A percentile compares a stretch with the other conserved stretches of the same genome.
These are phyloP conservation scores for Poeciliopsis prolifica DNA, from an alignment of 2,113 vertebrate species.

Conservation along the genomic window DNA sequence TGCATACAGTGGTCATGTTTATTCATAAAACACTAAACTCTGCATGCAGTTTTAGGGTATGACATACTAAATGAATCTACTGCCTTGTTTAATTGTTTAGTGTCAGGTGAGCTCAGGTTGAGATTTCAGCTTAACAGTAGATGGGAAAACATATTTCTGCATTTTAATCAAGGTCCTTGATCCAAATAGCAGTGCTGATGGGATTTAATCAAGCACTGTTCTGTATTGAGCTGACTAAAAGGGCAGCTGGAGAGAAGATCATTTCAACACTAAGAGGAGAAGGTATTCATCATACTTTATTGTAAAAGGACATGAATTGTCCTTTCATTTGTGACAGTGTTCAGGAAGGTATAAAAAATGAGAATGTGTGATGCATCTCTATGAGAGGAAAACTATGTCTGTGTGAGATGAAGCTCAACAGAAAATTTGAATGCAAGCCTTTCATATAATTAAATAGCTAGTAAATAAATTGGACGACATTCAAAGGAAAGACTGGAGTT, in stretches of 20 bases:
- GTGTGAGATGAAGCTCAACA: constrained; percentile 23
- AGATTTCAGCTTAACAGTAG: constrained; percentile 29
- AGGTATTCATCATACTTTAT: constrained; percentile 55
- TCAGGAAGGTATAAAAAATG: constrained; percentile 30
- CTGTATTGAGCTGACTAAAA: constrained; percentile 55
- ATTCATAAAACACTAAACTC: background rate
- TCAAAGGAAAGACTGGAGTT: background rate
- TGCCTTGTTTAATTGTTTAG: constrained; percentile 25
- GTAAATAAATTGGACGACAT: background rate
- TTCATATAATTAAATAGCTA: background rate
- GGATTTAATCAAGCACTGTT: constrained; percentile 67
- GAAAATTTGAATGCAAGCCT: constrained; percentile 44
- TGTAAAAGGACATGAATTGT: constrained; percentile 56
- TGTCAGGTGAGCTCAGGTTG: constrained; percentile 20
- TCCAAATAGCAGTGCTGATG: constrained; percentile 52
- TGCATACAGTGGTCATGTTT: background rate
- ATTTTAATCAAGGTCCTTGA: constrained; percentile 68
- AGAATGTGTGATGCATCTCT: constrained; percentile 23
- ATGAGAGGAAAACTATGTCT: constrained; percentile 10
- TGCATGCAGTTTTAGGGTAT: background rate
- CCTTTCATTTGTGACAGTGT: constrained; percentile 38
- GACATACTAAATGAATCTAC: background rate
- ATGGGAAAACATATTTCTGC: constrained; percentile 49
- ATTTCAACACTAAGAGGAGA: constrained; percentile 48
- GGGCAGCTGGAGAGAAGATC: constrained; percentile 51